Evolutionary conservation across 2,797 vertebrate genomes (phyloP).

Genomic region (Parambassis ranga): DNA sequence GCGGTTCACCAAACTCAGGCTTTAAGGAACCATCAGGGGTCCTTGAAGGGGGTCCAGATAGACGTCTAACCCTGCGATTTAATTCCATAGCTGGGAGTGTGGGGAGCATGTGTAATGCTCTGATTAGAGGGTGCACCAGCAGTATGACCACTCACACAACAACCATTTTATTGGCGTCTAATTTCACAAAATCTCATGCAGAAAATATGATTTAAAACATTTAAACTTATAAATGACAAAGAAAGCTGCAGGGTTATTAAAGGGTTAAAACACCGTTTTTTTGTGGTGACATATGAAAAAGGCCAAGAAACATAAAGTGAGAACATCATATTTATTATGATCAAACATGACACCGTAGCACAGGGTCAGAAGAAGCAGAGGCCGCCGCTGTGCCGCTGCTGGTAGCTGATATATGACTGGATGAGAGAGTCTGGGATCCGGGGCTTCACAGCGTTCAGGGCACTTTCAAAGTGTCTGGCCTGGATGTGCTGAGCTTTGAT

Average conservation of each 20-base stretch:
- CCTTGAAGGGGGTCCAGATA: not conserved
- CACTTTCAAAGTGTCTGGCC: conserved; percentile 84
- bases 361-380: conserved; percentile 80
- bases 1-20: conserved; percentile 6
- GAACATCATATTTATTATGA: not conserved
- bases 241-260: no score
- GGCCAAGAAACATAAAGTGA: no score
- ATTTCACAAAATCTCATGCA: no score
- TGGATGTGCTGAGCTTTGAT: conserved; percentile 77
- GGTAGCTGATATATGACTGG: conserved; percentile 88
- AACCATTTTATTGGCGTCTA: not conserved
- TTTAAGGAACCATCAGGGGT: conserved; percentile 16
- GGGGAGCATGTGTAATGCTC: not conserved
- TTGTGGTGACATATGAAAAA: no score
- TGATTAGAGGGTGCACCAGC: not conserved
- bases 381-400: conserved; percentile 83
- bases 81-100: not conserved
- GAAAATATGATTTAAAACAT: no score
- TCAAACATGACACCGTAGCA: not conserved
- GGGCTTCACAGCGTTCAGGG: conserved; percentile 85
- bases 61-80: conserved; percentile 4
- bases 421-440: conserved; percentile 89
- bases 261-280: no score
- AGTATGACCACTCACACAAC: not conserved
- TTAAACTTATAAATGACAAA: no score